These are phyloP conservation scores for Uromys caudimaculatus DNA, from an alignment of 2,797 vertebrate genomes.

Conservation along the genomic window DNA sequence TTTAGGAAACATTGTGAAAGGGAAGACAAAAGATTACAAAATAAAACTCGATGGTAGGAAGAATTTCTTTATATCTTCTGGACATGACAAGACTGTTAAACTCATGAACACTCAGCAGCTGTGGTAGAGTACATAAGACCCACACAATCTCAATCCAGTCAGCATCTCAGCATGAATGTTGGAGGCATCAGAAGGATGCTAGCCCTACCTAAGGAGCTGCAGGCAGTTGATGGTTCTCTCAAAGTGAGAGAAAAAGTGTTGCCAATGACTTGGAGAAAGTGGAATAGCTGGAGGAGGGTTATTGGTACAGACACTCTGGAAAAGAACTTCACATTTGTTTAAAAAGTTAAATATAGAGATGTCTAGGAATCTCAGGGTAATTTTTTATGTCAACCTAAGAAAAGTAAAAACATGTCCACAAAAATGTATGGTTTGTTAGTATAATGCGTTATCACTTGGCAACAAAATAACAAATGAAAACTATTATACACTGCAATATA, in stretches of 20 bases:
- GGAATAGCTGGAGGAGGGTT: background rate
- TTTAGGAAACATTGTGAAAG: background rate
- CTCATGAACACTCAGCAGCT: background rate
- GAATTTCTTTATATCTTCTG: background rate
- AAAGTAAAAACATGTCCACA: background rate
- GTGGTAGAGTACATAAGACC: too few relatives aligned
- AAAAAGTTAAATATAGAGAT: conserved; percentile 8
- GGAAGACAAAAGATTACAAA: background rate
- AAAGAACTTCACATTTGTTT: background rate
- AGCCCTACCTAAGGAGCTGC: background rate
- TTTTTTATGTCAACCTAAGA: background rate
- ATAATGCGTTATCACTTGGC: background rate
- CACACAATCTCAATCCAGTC: background rate
- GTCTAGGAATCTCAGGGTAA: background rate
- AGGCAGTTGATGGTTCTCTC: background rate
- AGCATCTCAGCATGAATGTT: background rate
- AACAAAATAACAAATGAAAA: background rate
- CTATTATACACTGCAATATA: background rate
- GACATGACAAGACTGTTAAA: background rate
- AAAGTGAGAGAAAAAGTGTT: background rate
- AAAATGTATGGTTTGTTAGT: background rate
- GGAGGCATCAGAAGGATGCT: background rate
- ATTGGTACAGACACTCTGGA: background rate
- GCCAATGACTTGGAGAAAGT: background rate
- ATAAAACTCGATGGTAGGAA: background rate